Conservation (phyloP, 2,113 vertebrate species). For the Orcinus orca region DNA sequence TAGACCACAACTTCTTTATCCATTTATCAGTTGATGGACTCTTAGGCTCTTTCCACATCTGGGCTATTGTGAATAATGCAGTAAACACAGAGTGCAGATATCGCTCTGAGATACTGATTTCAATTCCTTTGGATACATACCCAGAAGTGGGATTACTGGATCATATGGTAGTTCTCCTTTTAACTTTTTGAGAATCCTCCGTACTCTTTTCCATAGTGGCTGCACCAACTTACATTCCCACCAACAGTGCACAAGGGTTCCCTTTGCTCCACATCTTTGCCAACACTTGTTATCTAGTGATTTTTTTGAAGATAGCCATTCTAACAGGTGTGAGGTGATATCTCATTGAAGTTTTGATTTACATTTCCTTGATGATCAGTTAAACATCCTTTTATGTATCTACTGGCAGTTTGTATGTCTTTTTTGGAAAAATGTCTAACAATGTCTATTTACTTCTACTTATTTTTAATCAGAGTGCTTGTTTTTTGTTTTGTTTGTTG, state of each 20-base stretch:
- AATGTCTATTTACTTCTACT: neutral
- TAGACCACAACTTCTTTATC: neutral
- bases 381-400: neutral
- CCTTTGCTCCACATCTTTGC: neutral
- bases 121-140: neutral
- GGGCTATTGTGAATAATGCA: neutral
- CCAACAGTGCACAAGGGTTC: neutral
- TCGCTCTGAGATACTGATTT: neutral
- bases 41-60: neutral
- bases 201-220: neutral
- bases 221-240: neutral
- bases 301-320: neutral
- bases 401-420: neutral
- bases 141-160: neutral
- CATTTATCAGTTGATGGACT: neutral
- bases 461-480: neutral
- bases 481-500: neutral
- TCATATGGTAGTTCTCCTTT: neutral
- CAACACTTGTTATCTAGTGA: neutral
- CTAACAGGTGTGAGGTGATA: neutral
- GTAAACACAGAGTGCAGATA: neutral
- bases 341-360: neutral
- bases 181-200: neutral
- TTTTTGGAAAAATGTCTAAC: neutral
- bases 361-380: neutral